These are phyloP conservation scores for Chrysina gloriosa DNA, from an alignment of 2,888 invertebrate species.

Conservation along the genomic window DNA sequence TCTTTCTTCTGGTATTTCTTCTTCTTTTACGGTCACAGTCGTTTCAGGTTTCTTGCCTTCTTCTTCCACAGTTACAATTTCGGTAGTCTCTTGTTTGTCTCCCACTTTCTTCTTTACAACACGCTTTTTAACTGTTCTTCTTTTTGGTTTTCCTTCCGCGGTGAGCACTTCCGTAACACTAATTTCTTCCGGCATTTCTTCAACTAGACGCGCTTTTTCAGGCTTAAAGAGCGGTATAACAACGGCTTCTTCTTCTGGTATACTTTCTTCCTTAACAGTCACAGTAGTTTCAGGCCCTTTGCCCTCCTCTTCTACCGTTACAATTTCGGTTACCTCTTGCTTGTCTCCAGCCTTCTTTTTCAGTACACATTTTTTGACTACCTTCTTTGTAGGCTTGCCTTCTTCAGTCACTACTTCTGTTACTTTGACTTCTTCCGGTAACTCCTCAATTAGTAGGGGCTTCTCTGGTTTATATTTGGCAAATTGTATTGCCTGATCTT, in stretches of 20 bases:
- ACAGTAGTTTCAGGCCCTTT: constrained; percentile 50
- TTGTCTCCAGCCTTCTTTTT: constrained; percentile 52
- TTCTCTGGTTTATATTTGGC: constrained; percentile 36
- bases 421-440: constrained; percentile 57
- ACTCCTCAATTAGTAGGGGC: constrained; percentile 51
- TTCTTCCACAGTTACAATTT: constrained; percentile 59
- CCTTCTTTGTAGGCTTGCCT: constrained; percentile 54
- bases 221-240: constrained; percentile 43
- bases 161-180: constrained; percentile 54
- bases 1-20: constrained; percentile 49
- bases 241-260: constrained; percentile 46
- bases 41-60: constrained; percentile 58
- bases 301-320: constrained; percentile 55
- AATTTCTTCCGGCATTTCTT: constrained; percentile 57
- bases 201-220: constrained; percentile 44
- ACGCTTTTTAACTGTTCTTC: too few relatives aligned
- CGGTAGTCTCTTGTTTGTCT: constrained; percentile 54
- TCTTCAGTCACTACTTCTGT: too few relatives aligned
- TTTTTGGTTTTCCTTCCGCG: constrained; percentile 57
- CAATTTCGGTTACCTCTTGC: constrained; percentile 44
- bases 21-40: constrained; percentile 55
- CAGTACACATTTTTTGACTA: constrained; percentile 51
- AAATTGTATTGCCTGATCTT: constrained; percentile 43
- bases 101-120: constrained; percentile 46
- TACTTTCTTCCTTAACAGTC: constrained; percentile 52